phyloP scores from a whole-genome alignment of 2,888 invertebrate species.

The Petrolisthes cinctipes region DNA sequence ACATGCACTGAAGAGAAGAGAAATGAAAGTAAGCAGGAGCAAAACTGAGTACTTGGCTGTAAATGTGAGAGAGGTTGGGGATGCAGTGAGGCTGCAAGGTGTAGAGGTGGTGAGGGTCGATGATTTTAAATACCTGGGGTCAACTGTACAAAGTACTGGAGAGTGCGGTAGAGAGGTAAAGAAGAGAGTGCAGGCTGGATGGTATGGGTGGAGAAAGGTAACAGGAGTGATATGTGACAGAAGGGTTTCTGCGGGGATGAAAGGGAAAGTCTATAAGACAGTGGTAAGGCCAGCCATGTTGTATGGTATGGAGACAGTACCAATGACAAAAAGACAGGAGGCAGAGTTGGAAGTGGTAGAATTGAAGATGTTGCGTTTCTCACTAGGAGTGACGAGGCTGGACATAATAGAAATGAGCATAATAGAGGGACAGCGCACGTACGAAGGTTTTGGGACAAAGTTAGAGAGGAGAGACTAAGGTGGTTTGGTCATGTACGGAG shows the following conservation, averaged over 20 bases:
- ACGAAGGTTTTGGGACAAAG: constrained; percentile 1
- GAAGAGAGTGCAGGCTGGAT: constrained; percentile 10
- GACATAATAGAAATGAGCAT: constrained; percentile 21
- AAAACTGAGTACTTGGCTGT: too few species aligned
- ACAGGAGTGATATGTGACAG: too few species aligned
- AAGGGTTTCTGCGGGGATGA: too few species aligned
- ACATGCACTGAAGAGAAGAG: too few species aligned
- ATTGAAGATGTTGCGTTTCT: constrained; percentile 16
- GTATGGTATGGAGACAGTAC: too few species aligned
- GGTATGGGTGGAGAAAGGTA: too few species aligned
- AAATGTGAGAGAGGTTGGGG: constrained; percentile 3
- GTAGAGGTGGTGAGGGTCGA: constrained; percentile 19
- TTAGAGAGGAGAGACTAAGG: constrained; percentile 14
- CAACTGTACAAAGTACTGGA: constrained; percentile 22
- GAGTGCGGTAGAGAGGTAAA: constrained; percentile 24
- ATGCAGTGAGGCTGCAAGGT: constrained; percentile 6
- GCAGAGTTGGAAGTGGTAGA: too few species aligned
- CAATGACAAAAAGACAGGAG: constrained; percentile 20
- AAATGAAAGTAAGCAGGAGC: too few species aligned
- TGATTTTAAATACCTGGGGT: constrained; percentile 10
- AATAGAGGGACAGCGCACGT: constrained; percentile 3
- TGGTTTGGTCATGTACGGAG: constrained; percentile 7
- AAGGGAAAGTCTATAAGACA: too few species aligned
- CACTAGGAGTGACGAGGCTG: constrained; percentile 20
- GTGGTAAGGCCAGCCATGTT: too few species aligned